Evolutionary conservation across 2,888 invertebrate genomes (phyloP), one percentile per base, ranked within the genome.

Genomic region (Axea sp.): DNA sequence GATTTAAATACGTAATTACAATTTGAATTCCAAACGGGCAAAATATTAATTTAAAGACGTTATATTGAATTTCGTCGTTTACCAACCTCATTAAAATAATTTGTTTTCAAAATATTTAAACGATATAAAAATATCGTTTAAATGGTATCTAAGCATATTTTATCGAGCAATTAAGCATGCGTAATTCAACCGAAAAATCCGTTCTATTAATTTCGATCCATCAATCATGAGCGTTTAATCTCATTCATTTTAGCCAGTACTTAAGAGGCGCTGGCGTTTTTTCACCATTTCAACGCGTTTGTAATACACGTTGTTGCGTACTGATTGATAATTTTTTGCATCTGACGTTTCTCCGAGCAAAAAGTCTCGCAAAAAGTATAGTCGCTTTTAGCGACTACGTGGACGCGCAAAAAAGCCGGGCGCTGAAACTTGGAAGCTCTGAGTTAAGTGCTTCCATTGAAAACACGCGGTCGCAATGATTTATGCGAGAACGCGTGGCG

Each of bases 391-490:
- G 74, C 62, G 28, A 30, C n/a, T n/a, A n/a, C 41, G 39, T 28
- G 55, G 55, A 51, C 45, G 62, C 62, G 35, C 49, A 65, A 73
- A 75, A 73, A 76, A 76, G 68, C 64, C 69, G 39, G 33, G 33
- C 65, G 67, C 24, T 69, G 62, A 53, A 77, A 76, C 60, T 76
- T 76, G 53, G 47, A 57, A 74, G 62, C 67, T 73, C 73, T 12
- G 30, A 76, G 72, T 76, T 77, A 76, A 79, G 79, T 79, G 78
- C 75, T 78, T 76, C 68, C 76, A 75, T 79, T 78, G 78, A 79
- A 77, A 78, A 77, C 73, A 76, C 69, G 72, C 73, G 74, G 75
- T 75, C 31, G 60, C 68, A 53, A 69, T 68, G 65, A 69, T 73
- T 60, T 65, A 73, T 69, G 69, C 73, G 69, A 60, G 55, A 64